Evolutionary conservation across 2,888 invertebrate species (phyloP).

Genomic region (Masnerella sp.): DNA sequence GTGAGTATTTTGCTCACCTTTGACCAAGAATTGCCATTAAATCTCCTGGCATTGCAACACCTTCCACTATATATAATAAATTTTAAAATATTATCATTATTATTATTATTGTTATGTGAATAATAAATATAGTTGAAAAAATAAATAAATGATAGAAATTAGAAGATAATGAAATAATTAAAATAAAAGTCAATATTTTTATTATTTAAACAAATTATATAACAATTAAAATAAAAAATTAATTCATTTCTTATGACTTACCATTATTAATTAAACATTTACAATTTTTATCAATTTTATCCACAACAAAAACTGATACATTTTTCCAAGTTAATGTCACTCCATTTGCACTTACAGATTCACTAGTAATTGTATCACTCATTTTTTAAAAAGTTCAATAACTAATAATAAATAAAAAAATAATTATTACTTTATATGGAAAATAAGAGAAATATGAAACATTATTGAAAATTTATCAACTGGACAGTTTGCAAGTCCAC

Average conservation of each 20-base stretch:
- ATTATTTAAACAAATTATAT: too few species aligned
- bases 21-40: slow-evolving; percentile 91
- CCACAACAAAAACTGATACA: slow-evolving; percentile 84
- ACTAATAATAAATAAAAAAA: too few species aligned
- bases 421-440: too few species aligned
- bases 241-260: slow-evolving; percentile 70
- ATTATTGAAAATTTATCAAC: slow-evolving; percentile 19
- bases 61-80: slow-evolving; percentile 83
- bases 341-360: slow-evolving; percentile 77
- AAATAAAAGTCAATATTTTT: too few species aligned
- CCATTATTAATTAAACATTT: slow-evolving; percentile 89
- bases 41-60: slow-evolving; percentile 88
- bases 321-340: slow-evolving; percentile 89
- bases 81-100: too few species aligned
- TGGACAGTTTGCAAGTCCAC: slow-evolving; percentile 21
- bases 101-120: too few species aligned
- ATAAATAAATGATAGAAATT: too few species aligned
- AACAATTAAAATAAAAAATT: background rate
- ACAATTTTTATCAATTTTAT: slow-evolving; percentile 77
- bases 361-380: slow-evolving; percentile 1
- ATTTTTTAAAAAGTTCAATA: slow-evolving; percentile 2
- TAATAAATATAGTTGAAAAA: too few species aligned
- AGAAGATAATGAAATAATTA: too few species aligned
- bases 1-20: too few species aligned
- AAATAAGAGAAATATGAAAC: too few species aligned